A percentile compares a stretch with the other conserved stretches of the same genome.
Conservation (phyloP, 2,888 invertebrate species). For the Agrochola litura region DNA sequence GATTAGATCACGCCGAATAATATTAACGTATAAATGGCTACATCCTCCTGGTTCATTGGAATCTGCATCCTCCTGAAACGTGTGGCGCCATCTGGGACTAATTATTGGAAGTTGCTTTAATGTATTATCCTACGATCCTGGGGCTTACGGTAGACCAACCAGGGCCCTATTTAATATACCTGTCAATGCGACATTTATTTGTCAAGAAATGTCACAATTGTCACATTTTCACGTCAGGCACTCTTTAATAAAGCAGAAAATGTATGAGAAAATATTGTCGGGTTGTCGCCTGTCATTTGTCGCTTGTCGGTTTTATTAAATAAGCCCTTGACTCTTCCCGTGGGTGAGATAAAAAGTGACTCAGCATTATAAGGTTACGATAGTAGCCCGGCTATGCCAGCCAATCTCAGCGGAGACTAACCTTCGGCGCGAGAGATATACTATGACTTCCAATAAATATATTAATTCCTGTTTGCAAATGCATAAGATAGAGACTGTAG, state of each 20-base stretch:
- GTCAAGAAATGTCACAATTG: not conserved
- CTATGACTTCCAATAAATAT: no score
- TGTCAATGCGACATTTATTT: not conserved
- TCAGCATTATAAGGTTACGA: not conserved
- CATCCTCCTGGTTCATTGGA: slow-evolving; percentile 20
- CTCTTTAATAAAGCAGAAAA: not conserved
- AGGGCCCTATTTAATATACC: not conserved
- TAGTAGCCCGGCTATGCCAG: not conserved
- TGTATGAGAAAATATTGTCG: not conserved
- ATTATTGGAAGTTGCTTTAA: slow-evolving; percentile 4
- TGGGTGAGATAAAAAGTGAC: not conserved
- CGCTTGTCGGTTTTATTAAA: not conserved
- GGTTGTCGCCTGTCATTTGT: not conserved
- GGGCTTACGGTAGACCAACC: not conserved
- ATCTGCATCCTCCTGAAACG: not conserved
- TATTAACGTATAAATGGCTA: slow-evolving; percentile 51
- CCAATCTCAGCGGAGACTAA: not conserved
- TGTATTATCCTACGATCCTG: not conserved
- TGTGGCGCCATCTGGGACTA: not conserved
- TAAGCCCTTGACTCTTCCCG: not conserved
- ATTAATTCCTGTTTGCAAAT: not conserved
- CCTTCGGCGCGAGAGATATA: not conserved
- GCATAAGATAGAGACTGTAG: not conserved
- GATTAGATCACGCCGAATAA: slow-evolving; percentile 62
- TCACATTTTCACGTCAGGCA: not conserved